These are phyloP conservation scores for Dendrolimus houi DNA, from an alignment of 2,888 invertebrate genomes.

Conservation along the genomic window DNA sequence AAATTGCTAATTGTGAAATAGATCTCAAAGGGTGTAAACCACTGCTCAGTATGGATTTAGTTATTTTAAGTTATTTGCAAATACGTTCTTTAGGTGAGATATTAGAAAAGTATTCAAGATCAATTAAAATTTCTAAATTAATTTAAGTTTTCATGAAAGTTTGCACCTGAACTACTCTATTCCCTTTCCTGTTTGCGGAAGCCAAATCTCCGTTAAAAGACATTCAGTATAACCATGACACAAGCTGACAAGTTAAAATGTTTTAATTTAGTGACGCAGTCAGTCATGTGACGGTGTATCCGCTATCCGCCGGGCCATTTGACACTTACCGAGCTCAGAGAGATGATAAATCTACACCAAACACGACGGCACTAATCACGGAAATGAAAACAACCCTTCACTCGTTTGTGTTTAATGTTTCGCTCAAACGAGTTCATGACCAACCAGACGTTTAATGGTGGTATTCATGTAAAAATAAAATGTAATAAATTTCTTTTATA, in stretches of 20 bases:
- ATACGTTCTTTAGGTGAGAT: no score
- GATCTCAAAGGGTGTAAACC: no score
- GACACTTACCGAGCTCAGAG: slow-evolving; percentile 48
- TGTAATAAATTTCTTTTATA: no score
- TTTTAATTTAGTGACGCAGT: slow-evolving; percentile 67
- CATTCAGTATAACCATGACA: slow-evolving; percentile 46
- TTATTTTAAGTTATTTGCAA: no score
- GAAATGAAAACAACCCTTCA: slow-evolving; percentile 67
- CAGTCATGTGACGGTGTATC: slow-evolving; percentile 49
- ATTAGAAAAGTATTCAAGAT: no score
- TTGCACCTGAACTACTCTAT: slow-evolving; percentile 8
- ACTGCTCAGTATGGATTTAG: no score
- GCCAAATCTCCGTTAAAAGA: slow-evolving; percentile 44
- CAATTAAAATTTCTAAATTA: no score
- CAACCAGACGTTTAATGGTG: slow-evolving; percentile 24
- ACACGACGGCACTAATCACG: slow-evolving; percentile 56
- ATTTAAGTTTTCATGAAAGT: no score
- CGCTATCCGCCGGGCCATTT: slow-evolving; percentile 55
- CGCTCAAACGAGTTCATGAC: slow-evolving; percentile 29
- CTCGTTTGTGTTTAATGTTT: slow-evolving; percentile 47
- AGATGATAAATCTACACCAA: slow-evolving; percentile 60
- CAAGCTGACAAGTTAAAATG: slow-evolving; percentile 64
- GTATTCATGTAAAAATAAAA: no score
- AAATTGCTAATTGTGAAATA: no score
- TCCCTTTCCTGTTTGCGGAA: slow-evolving; percentile 24